Evolutionary conservation across 2,797 vertebrate genomes (phyloP).

Genomic region (Schizopygopsis malacanthus): DNA sequence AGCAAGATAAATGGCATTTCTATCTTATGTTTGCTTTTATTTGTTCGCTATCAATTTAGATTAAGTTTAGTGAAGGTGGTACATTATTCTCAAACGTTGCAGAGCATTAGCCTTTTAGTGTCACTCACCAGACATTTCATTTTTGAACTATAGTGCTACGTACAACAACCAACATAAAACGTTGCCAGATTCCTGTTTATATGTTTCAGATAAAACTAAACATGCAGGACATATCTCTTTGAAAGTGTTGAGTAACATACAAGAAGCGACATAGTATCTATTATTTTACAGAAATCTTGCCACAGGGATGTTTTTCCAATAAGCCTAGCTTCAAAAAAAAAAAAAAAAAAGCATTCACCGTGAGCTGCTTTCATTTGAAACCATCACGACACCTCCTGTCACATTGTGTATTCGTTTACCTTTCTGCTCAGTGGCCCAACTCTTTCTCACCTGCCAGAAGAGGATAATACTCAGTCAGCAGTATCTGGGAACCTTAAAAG

Average conservation of each 20-base stretch:
- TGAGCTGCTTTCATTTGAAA: slow-evolving; percentile 21
- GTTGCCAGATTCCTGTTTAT: not conserved
- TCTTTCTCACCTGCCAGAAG: slow-evolving; percentile 32
- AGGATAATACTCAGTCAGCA: slow-evolving; percentile 53
- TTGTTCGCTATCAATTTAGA: not conserved
- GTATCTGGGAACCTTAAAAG: slow-evolving; percentile 39
- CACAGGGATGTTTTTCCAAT: not conserved
- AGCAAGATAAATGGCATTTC: not conserved
- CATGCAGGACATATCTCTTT: not conserved
- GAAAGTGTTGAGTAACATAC: not conserved
- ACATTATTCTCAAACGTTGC: not conserved
- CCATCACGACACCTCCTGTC: slow-evolving; percentile 27
- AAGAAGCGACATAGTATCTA: not conserved
- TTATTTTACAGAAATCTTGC: not conserved
- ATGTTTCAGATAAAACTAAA: not conserved
- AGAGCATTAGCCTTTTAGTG: not conserved
- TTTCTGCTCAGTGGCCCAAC: slow-evolving; percentile 24
- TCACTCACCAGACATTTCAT: not conserved
- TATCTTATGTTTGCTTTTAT: not conserved
- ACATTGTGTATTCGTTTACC: slow-evolving; percentile 33
- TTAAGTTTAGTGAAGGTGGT: not conserved
- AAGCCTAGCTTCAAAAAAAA: not conserved
- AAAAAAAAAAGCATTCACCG: not conserved
- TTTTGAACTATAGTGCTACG: not conserved
- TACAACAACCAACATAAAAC: not conserved